phyloP scores from a whole-genome alignment of 1,140 invertebrate genomes.

The Galendromus occidentalis region DNA sequence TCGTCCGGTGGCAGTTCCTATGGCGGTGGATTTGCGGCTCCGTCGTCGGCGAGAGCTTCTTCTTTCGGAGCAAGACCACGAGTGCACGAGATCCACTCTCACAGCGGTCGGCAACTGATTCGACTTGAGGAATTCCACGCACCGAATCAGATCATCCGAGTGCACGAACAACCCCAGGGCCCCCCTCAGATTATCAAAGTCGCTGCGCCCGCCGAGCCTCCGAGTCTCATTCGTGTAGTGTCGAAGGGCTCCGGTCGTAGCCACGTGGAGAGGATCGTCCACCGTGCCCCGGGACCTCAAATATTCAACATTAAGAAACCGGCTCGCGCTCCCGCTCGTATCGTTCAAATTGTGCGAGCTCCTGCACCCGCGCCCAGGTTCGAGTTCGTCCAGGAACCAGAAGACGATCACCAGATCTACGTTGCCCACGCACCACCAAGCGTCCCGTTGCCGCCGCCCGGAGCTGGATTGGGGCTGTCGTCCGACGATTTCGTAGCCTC shows the following conservation, averaged over 20 bases:
- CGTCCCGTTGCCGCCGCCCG: not conserved
- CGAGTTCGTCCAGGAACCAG: not conserved
- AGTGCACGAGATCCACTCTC: not conserved
- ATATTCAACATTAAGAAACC: not conserved
- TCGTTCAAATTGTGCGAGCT: not conserved
- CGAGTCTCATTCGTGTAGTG: not conserved
- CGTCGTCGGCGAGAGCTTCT: no score
- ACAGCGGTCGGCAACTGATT: not conserved
- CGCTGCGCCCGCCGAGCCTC: not conserved
- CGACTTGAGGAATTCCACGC: not conserved
- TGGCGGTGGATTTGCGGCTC: no score
- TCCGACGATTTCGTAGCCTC: no score
- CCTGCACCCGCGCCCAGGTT: not conserved
- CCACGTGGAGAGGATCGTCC: not conserved
- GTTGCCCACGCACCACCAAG: not conserved
- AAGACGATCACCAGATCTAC: not conserved
- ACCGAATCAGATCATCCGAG: conserved; percentile 6
- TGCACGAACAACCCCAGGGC: not conserved
- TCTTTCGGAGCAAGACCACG: not conserved
- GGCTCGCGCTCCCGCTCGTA: not conserved
- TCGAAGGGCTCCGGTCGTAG: not conserved
- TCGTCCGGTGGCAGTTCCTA: no score
- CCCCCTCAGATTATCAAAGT: not conserved
- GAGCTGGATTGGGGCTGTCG: no score
- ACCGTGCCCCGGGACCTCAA: not conserved